These are phyloP conservation scores for Sparus aurata DNA, from an alignment of 2,797 vertebrate species.

Conservation along the genomic window DNA sequence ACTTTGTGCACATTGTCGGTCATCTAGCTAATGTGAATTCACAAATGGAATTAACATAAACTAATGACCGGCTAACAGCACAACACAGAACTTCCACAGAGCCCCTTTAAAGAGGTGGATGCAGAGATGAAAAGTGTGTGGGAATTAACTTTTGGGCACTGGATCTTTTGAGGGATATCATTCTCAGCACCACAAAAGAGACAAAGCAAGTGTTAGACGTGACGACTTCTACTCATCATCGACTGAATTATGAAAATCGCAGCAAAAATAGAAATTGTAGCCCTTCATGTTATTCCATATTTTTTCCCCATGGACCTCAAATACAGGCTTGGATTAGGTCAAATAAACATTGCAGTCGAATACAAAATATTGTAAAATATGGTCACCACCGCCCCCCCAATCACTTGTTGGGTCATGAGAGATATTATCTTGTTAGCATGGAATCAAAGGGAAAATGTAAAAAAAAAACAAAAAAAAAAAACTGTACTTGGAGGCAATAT, in stretches of 20 bases:
- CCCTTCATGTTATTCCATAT: neutral
- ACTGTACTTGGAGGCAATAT: neutral
- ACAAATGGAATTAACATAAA: too few relatives aligned
- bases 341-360: neutral
- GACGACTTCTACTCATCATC: too few relatives aligned
- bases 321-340: neutral
- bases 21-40: too few relatives aligned
- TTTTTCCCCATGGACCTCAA: neutral
- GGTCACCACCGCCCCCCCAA: neutral
- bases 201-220: too few relatives aligned
- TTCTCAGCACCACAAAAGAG: too few relatives aligned
- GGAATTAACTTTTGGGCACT: too few relatives aligned
- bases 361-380: neutral
- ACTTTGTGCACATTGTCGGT: too few relatives aligned
- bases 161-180: too few relatives aligned
- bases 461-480: neutral
- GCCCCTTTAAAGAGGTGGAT: too few relatives aligned
- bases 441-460: neutral
- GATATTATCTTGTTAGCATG: neutral
- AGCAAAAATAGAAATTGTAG: neutral
- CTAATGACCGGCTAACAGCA: too few relatives aligned
- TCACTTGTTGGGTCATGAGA: neutral
- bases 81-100: too few relatives aligned
- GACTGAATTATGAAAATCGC: neutral
- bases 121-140: too few relatives aligned